phyloP scores from a whole-genome alignment of 2,113 vertebrate species.

The Tachuris rubrigastra region DNA sequence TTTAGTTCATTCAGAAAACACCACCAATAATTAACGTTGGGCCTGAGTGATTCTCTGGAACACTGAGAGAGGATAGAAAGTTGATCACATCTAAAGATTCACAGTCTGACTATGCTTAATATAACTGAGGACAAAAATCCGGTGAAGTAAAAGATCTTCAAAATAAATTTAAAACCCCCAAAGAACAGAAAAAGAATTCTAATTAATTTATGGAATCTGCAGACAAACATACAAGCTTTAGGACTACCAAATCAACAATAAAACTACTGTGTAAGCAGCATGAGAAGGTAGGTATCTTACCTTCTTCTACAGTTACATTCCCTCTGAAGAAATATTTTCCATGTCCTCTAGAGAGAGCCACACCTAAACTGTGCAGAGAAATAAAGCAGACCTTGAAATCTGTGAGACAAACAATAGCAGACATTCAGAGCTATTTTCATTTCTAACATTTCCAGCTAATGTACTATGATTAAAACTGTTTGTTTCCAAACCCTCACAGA shows the following conservation, averaged over 20 bases:
- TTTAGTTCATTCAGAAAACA: not conserved
- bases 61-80: not conserved
- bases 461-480: slow-evolving; percentile 34
- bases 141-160: not conserved
- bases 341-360: slow-evolving; percentile 94
- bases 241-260: not conserved
- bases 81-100: not conserved
- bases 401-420: slow-evolving; percentile 29
- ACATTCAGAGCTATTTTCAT: slow-evolving; percentile 50
- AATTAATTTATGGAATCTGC: not conserved
- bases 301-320: slow-evolving; percentile 96
- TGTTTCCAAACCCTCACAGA: slow-evolving; percentile 53
- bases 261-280: not conserved
- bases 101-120: not conserved
- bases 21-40: not conserved
- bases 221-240: not conserved
- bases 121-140: not conserved
- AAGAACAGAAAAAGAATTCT: too few relatives aligned
- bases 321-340: slow-evolving; percentile 97
- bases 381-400: slow-evolving; percentile 74
- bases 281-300: slow-evolving; percentile 68
- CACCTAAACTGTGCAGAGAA: slow-evolving; percentile 88
- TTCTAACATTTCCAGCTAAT: slow-evolving; percentile 46
- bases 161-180: not conserved
- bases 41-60: not conserved